Percentiles rank a stretch among this genome's conserved stretches.
These are phyloP conservation scores for Poeciliopsis turneri DNA, from an alignment of 2,797 vertebrate species.

Conservation along the genomic window DNA sequence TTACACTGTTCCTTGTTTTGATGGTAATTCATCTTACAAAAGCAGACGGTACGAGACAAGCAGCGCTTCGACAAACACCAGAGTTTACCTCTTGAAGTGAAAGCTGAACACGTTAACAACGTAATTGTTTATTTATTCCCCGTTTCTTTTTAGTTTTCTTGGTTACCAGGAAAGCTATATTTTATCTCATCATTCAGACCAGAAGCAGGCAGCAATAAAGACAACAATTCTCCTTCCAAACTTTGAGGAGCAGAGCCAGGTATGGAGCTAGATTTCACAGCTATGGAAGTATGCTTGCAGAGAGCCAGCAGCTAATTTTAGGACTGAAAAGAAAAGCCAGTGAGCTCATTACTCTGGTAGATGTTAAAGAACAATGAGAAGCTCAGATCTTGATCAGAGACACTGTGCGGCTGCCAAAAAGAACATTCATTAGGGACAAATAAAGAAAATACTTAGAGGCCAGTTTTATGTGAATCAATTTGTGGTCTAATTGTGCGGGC, in stretches of 20 bases:
- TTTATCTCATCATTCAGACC: slow-evolving; percentile 63
- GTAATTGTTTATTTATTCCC: slow-evolving; percentile 34
- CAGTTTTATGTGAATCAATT: slow-evolving; percentile 78
- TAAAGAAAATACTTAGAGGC: slow-evolving; percentile 79
- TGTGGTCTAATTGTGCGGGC: slow-evolving; percentile 74
- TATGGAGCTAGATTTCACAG: slow-evolving; percentile 64
- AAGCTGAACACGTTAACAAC: slow-evolving; percentile 33
- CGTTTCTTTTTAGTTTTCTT: slow-evolving; percentile 27
- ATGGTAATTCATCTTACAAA: slow-evolving; percentile 28
- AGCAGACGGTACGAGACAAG: slow-evolving; percentile 14
- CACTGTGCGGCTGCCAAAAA: slow-evolving; percentile 65
- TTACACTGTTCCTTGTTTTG: neutral
- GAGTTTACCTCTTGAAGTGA: slow-evolving; percentile 31
- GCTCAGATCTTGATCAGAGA: slow-evolving; percentile 69
- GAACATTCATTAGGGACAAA: slow-evolving; percentile 80
- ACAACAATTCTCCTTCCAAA: slow-evolving; percentile 59
- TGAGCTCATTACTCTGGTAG: slow-evolving; percentile 79
- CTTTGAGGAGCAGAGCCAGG: slow-evolving; percentile 55
- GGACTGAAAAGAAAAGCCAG: slow-evolving; percentile 65
- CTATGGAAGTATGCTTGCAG: slow-evolving; percentile 57
- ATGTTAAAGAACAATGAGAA: slow-evolving; percentile 76
- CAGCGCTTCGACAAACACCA: slow-evolving; percentile 19
- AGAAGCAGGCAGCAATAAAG: slow-evolving; percentile 64
- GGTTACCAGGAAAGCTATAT: slow-evolving; percentile 60
- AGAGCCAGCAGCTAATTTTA: slow-evolving; percentile 76